Conservation (phyloP, 1,140 invertebrate species). For the Bombus affinis region DNA sequence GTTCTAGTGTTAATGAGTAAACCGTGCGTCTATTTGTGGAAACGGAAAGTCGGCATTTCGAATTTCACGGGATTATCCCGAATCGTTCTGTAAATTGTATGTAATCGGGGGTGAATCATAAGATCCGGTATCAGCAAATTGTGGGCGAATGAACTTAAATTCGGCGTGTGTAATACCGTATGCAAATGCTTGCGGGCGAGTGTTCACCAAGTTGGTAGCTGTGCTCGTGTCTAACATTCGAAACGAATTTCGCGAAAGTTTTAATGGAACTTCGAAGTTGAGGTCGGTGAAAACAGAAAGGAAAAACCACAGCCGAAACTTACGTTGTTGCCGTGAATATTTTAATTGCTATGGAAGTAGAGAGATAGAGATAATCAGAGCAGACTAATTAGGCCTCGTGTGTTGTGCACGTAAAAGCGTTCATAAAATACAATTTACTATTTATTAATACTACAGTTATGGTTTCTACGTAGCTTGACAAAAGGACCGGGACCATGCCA, state of each 20-base stretch:
- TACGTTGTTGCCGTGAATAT: constrained; percentile 32
- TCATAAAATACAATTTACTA: background rate
- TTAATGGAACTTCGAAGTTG: constrained; percentile 42
- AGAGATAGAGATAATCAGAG: background rate
- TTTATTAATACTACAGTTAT: background rate
- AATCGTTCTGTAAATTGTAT: background rate
- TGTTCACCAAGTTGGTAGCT: constrained; percentile 12
- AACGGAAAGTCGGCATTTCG: background rate
- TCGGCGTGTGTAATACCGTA: constrained; percentile 34
- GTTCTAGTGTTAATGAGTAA: background rate
- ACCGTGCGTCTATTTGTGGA: background rate
- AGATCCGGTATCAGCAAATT: constrained; percentile 20
- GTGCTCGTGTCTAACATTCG: constrained; percentile 48
- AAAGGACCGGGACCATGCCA: constrained; percentile 15
- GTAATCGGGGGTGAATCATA: background rate
- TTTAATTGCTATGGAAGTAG: constrained; percentile 17
- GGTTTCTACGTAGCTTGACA: background rate
- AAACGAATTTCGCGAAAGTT: constrained; percentile 40
- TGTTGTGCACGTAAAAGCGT: background rate
- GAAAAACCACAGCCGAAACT: background rate
- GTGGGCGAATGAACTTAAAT: constrained; percentile 21
- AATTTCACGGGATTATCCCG: background rate
- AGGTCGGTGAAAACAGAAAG: constrained; percentile 19
- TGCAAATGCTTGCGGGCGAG: constrained; percentile 24
- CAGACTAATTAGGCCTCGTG: too few relatives aligned